Conservation (phyloP, 1,140 invertebrate species). For the Paralvinella palmiformis region DNA sequence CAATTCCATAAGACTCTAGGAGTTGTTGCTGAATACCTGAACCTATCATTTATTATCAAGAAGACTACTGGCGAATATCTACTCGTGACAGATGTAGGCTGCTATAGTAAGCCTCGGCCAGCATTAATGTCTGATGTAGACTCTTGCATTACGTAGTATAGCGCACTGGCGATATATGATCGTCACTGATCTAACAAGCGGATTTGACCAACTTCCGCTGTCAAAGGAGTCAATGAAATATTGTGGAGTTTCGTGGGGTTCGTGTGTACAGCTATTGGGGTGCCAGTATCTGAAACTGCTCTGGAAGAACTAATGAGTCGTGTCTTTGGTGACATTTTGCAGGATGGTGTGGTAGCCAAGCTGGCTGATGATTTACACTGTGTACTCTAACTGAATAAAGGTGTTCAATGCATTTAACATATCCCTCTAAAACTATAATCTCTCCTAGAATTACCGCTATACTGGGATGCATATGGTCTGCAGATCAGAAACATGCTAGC, state of each 20-base stretch:
- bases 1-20: conserved; percentile 17
- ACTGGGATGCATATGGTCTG: background rate
- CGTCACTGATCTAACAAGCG: conserved; percentile 20
- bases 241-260: background rate
- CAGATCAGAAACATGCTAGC: background rate
- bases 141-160: background rate
- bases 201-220: conserved; percentile 26
- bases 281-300: too few relatives aligned
- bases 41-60: conserved; percentile 23
- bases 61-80: conserved; percentile 23
- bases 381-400: background rate
- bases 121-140: conserved; percentile 4
- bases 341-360: conserved; percentile 1
- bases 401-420: conserved; percentile 12
- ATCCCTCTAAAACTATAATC: conserved; percentile 13
- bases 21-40: conserved; percentile 20
- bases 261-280: background rate
- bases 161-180: background rate
- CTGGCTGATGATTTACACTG: conserved; percentile 18
- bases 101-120: too few relatives aligned
- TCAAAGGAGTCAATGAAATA: conserved; percentile 5
- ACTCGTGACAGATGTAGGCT: too few relatives aligned
- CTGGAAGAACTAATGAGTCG: background rate
- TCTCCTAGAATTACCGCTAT: background rate
- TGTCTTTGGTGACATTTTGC: background rate